phyloP scores from a whole-genome alignment of 2,113 vertebrate genomes.

The Myotis lucifugus region DNA sequence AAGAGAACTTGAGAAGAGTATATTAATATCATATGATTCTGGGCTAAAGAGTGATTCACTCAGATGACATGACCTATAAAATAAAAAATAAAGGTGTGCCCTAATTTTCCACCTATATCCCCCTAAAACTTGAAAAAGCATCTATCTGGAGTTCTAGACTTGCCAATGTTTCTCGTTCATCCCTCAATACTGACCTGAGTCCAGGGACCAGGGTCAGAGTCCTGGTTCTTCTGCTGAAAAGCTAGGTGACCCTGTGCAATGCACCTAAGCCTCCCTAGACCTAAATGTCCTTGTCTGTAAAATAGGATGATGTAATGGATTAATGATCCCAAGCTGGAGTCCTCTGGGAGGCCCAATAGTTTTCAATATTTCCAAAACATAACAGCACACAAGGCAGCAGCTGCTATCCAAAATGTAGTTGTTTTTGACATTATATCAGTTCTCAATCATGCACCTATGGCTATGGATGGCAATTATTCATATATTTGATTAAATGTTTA shows the following conservation, averaged over 20 bases:
- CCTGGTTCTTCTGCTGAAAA: not conserved
- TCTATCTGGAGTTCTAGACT: not conserved
- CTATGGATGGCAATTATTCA: not conserved
- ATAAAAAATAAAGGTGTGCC: not conserved
- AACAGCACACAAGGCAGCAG: not conserved
- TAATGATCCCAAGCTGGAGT: not conserved
- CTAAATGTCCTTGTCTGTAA: not conserved
- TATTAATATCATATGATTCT: not conserved
- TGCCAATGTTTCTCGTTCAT: not conserved
- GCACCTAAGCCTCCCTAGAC: not conserved
- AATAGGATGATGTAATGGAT: not conserved
- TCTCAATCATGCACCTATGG: not conserved
- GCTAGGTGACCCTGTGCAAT: not conserved
- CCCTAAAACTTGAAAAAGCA: not conserved
- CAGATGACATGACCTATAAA: not conserved
- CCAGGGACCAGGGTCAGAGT: not conserved
- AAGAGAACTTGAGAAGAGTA: not conserved
- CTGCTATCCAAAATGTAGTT: not conserved
- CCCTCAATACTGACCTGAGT: not conserved
- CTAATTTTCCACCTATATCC: not conserved
- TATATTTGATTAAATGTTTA: not conserved
- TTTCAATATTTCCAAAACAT: conserved; percentile 22
- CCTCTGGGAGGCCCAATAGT: not conserved
- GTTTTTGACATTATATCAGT: not conserved
- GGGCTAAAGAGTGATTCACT: not conserved